Evolutionary conservation across 2,888 invertebrate species (phyloP), one percentile per base, ranked within the genome.

Genomic region (Aporophyla nigra): DNA sequence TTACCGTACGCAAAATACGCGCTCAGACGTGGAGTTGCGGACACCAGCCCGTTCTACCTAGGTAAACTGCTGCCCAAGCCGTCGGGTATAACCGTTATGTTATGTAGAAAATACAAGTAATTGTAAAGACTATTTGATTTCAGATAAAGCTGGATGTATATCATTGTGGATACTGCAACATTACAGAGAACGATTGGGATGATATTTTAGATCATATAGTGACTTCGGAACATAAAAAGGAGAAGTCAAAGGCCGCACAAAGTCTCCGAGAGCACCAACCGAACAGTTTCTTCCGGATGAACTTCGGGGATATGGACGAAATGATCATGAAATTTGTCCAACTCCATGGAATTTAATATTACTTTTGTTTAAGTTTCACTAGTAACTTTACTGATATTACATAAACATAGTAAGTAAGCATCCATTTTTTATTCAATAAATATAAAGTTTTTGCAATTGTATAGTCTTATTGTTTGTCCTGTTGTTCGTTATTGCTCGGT

Each of bases 151-250:
- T 54, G 56, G 73, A 82, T 3, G 10, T 62, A 6, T 84, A 78
- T 33, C 82, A 78, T 4, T 84, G 84, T 49, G 82, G 78, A 1
- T 82, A 63, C 53, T 84, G 84, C 51, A 71, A 71, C 27, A 1
- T 0, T 0, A 5, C 27, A 1, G n/a, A 40, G 2, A 14, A 68
- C 2, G 75, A 85, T 62, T 84, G 85, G 82, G 82, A 84, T 1
- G 85, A 85, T 3, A 58, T 84, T n/a, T n/a, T 84, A 40, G 84
- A 84, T 12, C 84, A 84, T 49, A 14, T 84, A 9, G 24, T 21
- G 14, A 62, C 14, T 1, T 40, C 21, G 1, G 68, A 71, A 14
- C 84, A 84, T 59, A 61, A 68, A 27, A 49, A 4, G 40, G 0
- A 9, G 3, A 84, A 51, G 61, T 19, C 24, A 0, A 12, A 68